Evolutionary conservation across 2,113 vertebrate genomes (phyloP).

Genomic region (Petaurus breviceps): DNA sequence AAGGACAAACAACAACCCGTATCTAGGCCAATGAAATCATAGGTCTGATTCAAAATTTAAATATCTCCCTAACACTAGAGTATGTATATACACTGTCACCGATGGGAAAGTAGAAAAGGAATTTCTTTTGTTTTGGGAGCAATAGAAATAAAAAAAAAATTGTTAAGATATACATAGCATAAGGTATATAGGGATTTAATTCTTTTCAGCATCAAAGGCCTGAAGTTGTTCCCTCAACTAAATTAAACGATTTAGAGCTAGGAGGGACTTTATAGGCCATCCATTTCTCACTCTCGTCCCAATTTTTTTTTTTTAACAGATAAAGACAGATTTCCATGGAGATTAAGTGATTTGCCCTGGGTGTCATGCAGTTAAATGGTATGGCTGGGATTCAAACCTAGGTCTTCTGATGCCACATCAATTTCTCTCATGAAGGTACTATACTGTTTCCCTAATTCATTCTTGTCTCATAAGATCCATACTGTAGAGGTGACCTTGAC

Average conservation of each 20-base stretch:
- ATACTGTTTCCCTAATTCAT: background rate
- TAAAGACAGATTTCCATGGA: background rate
- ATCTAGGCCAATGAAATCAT: background rate
- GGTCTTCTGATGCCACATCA: background rate
- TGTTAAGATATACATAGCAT: too few relatives aligned
- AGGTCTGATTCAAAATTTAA: background rate
- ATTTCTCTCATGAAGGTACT: background rate
- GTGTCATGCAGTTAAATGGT: background rate
- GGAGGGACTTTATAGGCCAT: background rate
- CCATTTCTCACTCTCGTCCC: background rate
- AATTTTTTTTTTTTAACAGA: background rate
- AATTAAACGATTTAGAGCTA: background rate
- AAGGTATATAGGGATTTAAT: background rate
- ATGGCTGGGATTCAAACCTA: background rate
- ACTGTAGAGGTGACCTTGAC: background rate
- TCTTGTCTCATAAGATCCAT: background rate
- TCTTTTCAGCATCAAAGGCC: background rate
- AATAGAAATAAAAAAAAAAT: background rate
- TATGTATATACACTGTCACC: background rate
- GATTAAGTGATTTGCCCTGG: background rate
- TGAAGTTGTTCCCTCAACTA: background rate
- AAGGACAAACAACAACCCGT: background rate
- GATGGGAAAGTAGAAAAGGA: background rate
- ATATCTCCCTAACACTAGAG: background rate
- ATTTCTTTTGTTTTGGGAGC: background rate